Percentiles rank a stretch among this genome's conserved stretches.
Conservation (phyloP, 2,888 invertebrate species). For the Ashinkailepas kermadecensis region DNA sequence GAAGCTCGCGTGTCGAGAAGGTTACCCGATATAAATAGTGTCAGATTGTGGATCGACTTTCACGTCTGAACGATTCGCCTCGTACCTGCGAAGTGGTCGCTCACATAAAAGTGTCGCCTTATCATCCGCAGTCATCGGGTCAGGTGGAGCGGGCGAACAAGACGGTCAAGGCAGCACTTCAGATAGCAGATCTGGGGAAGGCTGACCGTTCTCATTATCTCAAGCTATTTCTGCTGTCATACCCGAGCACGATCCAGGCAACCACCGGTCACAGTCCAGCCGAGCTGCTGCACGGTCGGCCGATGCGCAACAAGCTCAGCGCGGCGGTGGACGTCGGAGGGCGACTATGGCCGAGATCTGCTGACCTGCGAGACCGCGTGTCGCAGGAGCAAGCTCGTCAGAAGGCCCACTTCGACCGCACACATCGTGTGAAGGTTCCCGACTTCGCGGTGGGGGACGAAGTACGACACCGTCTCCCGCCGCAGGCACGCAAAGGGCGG, state of each 20-base stretch:
- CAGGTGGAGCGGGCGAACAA: neutral
- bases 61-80: neutral
- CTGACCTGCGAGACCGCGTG: neutral
- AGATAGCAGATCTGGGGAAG: neutral
- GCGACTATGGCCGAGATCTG: neutral
- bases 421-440: neutral
- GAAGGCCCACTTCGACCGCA: neutral
- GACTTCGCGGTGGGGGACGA: neutral
- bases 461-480: neutral
- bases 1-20: neutral
- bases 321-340: neutral
- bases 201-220: neutral
- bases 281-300: neutral
- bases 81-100: neutral
- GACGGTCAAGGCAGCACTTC: no score
- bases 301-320: neutral
- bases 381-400: neutral
- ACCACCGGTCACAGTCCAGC: neutral
- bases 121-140: neutral
- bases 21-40: neutral
- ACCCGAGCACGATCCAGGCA: neutral
- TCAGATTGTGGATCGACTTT: neutral
- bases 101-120: neutral
- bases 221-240: neutral
- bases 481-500: neutral